These are phyloP conservation scores for Caenorhabditis drosophilae DNA, from an alignment of 2,888 invertebrate species.

Conservation along the genomic window DNA sequence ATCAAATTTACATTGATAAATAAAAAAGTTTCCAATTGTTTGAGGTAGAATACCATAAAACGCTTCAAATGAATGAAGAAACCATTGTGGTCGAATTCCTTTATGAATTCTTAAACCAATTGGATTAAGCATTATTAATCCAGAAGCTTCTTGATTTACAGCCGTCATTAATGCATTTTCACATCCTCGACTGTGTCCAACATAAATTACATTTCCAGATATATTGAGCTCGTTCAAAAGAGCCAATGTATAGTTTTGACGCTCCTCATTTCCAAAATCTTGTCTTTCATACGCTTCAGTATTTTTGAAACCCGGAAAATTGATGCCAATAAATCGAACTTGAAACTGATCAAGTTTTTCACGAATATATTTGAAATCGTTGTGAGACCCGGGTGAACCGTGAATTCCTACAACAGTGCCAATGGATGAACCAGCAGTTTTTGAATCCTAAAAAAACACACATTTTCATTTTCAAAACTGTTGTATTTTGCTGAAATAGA, in stretches of 20 bases:
- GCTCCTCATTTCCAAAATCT: constrained; percentile 34
- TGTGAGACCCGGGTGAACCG: constrained; percentile 55
- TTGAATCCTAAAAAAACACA: constrained; percentile 49
- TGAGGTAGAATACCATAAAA: constrained; percentile 14
- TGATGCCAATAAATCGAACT: constrained; percentile 51
- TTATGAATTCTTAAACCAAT: constrained; percentile 47
- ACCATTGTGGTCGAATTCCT: constrained; percentile 33
- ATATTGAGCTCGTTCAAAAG: constrained; percentile 34
- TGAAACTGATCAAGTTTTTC: constrained; percentile 30
- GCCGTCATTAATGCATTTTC: constrained; percentile 50
- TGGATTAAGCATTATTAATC: constrained; percentile 45
- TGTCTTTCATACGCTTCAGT: constrained; percentile 20
- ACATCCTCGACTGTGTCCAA: constrained; percentile 48
- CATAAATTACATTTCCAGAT: constrained; percentile 24
- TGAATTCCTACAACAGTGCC: constrained; percentile 51
- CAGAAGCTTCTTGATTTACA: constrained; percentile 20
- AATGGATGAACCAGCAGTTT: constrained; percentile 34
- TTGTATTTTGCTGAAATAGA: neutral
- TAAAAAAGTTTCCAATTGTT: constrained; percentile 10
- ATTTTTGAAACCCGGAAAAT: constrained; percentile 48
- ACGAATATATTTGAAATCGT: constrained; percentile 52
- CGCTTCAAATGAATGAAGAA: constrained; percentile 4
- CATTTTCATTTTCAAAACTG: neutral
- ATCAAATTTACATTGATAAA: too few relatives aligned
- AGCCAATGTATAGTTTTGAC: constrained; percentile 43